phyloP scores from a whole-genome alignment of 2,113 vertebrate species.

The Vimba vimba region DNA sequence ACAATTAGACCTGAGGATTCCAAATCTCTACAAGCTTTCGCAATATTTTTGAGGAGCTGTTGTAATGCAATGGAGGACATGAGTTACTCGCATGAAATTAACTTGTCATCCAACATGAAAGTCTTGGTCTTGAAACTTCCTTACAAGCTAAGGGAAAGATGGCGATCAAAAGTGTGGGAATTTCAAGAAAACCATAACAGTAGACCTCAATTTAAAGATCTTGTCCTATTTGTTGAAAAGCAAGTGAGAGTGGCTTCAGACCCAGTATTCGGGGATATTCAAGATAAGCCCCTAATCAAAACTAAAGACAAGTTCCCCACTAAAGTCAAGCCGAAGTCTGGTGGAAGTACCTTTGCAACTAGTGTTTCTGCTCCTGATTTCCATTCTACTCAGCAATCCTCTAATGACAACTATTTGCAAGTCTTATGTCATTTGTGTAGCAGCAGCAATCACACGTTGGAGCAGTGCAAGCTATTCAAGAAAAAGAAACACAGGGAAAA shows the following conservation, averaged over 20 bases:
- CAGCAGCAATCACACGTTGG: slow-evolving; percentile 25
- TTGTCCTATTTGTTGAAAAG: slow-evolving; percentile 31
- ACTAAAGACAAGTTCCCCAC: neutral
- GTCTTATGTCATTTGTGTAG: slow-evolving; percentile 8
- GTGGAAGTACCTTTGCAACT: slow-evolving; percentile 44
- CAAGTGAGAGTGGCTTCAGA: slow-evolving; percentile 22
- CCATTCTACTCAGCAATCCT: neutral
- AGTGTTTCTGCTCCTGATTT: neutral
- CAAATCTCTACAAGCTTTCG: neutral
- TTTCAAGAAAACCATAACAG: slow-evolving; percentile 22
- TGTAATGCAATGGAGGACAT: slow-evolving; percentile 15
- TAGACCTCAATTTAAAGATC: slow-evolving; percentile 31
- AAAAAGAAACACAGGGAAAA: slow-evolving; percentile 36
- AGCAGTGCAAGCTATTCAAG: slow-evolving; percentile 18
- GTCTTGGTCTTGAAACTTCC: neutral
- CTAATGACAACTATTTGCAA: neutral
- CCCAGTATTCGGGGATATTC: slow-evolving; percentile 20
- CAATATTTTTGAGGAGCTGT: slow-evolving; percentile 4
- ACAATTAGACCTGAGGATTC: neutral
- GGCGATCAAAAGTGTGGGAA: neutral
- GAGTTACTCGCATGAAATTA: neutral
- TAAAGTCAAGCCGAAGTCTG: neutral
- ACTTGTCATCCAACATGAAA: slow-evolving; percentile 31
- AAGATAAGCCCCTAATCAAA: neutral
- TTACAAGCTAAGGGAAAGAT: neutral